Base-by-base conservation (phyloP, 2,113 vertebrate genomes). In the Dendrocopos noguchii region DNA sequence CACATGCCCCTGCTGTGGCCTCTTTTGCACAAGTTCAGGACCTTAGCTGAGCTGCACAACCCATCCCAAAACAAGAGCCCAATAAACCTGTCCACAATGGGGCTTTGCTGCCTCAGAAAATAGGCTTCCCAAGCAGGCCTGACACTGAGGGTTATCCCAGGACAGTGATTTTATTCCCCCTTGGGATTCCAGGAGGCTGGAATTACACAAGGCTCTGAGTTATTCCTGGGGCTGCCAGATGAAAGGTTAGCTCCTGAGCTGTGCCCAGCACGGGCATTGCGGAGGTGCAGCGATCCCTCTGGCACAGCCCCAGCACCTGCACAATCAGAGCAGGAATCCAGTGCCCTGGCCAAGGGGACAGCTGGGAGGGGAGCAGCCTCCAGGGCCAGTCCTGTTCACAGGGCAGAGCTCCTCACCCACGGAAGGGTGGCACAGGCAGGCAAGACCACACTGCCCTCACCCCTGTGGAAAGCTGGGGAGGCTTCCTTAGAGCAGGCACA, bases 331-430 rank as follows among this genome's bases (percentile, higher is more conserved):
- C 82, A 31, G 75, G 80, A 64, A 42, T 10, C 73, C 92, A 47
- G 76, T 0, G 0, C 56, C 0, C 0, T 4, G 0, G 65, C 3
- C 3, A 7, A 10, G 55, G 11, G 15, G 74, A 50, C 70, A 81
- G 91, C 70, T 6, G 66, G 18, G 70, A 47, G 56, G 55, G 57
- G 14, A 24, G 20, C 5, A 12, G 44, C 72, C 39, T 7, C 67
- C 70, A 2, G 56, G 76, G 76, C 3, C 1, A 60, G 13, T 8
- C 46, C 72, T 29, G 28, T n/a, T 18, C 78, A 1, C 0, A 0
- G 64, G 71, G 31, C 76, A 61, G 28, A 63, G 39, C 59, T 27
- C 42, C 33, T 71, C 84, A 12, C 60, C 50, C 73, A 42, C 0
- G 2, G 44, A n/a, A 15, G 31, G 10, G 9, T 1, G 4, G 46